A percentile compares a stretch with the other conserved stretches of the same genome.
phyloP scores from a whole-genome alignment of 92 coral and sea anemone species.

The Scolanthus callimorphus region DNA sequence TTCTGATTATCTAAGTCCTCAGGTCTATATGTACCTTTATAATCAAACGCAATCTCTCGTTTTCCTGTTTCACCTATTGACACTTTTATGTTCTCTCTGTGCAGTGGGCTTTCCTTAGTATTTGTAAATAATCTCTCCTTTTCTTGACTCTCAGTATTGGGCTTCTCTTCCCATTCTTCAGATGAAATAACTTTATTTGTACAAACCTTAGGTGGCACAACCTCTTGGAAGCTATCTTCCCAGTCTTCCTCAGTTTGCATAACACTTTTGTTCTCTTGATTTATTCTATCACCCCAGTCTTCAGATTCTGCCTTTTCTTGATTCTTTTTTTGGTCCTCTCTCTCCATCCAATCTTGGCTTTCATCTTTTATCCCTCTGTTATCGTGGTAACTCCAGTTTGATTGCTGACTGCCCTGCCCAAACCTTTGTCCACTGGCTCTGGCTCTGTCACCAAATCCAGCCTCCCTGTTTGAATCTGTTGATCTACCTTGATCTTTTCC shows the following conservation, averaged over 20 bases:
- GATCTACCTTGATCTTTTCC: slow-evolving; percentile 11
- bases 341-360: background rate
- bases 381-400: slow-evolving; percentile 33
- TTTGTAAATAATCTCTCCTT: too few species aligned
- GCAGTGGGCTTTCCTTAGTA: too few species aligned
- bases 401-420: slow-evolving; percentile 7
- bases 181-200: too few species aligned
- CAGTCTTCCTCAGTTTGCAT: slow-evolving; percentile 8
- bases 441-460: background rate
- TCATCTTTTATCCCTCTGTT: slow-evolving; percentile 2
- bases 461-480: background rate
- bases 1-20: too few species aligned
- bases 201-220: too few species aligned
- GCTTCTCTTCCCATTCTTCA: too few species aligned
- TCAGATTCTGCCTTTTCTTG: background rate
- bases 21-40: too few species aligned
- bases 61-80: too few species aligned
- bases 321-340: background rate
- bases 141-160: too few species aligned
- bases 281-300: background rate
- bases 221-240: too few species aligned
- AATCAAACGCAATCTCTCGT: too few species aligned
- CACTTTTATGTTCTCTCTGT: too few species aligned
- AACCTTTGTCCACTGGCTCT: slow-evolving; percentile 23
- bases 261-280: background rate